phyloP scores from a whole-genome alignment of 2,797 vertebrate genomes.

The Sparus aurata region DNA sequence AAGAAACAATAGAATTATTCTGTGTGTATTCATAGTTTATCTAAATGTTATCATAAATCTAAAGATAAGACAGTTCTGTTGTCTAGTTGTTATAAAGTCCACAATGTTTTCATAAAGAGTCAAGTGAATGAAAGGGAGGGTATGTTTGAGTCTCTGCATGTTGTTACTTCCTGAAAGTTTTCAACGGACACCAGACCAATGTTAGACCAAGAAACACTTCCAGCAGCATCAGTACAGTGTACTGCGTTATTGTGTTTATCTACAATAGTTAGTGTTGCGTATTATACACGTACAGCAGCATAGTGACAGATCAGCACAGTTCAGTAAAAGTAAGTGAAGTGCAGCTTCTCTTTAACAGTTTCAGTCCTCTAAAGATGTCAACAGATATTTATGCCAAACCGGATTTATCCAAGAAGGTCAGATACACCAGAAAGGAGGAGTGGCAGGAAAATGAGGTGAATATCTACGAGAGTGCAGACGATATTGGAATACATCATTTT shows the following conservation, averaged over 20 bases:
- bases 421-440: not conserved
- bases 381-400: conserved; percentile 23
- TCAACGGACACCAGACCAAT: not conserved
- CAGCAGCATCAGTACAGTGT: not conserved
- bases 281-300: not conserved
- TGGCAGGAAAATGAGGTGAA: conserved; percentile 2
- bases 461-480: conserved; percentile 12
- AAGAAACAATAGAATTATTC: no score
- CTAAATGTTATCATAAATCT: no score
- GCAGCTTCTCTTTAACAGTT: not conserved
- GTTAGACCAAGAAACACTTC: not conserved
- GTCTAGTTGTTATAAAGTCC: no score
- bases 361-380: conserved; percentile 19
- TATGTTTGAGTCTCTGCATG: not conserved
- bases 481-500: not conserved
- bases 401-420: not conserved
- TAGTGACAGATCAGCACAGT: not conserved
- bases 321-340: no score
- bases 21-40: no score
- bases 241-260: not conserved
- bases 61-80: no score
- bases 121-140: not conserved
- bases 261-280: not conserved
- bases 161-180: conserved; percentile 16
- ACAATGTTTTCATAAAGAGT: no score